Conservation (phyloP, 2,888 invertebrate species). For the Noctua janthina region DNA sequence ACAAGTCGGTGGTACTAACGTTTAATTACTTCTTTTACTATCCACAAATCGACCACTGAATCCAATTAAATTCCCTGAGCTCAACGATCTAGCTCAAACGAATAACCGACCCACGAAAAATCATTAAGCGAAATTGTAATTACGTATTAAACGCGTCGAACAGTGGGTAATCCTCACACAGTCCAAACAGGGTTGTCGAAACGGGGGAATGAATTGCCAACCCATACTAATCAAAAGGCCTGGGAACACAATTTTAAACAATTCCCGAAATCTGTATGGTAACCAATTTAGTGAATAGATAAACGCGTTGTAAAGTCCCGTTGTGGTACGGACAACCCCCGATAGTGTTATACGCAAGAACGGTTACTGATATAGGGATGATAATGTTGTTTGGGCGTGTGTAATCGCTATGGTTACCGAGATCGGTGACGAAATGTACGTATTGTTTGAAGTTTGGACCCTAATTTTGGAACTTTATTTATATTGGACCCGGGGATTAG, state of each 20-base stretch:
- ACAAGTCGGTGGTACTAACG: conserved; percentile 2
- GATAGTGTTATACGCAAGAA: conserved; percentile 76
- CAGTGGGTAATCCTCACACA: conserved; percentile 71
- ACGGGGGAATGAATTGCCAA: conserved; percentile 81
- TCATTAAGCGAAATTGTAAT: conserved; percentile 68
- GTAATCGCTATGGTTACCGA: conserved; percentile 82
- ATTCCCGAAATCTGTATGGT: conserved; percentile 83
- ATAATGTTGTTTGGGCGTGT: conserved; percentile 85
- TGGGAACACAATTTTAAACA: conserved; percentile 86
- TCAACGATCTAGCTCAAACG: conserved; percentile 44
- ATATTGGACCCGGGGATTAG: conserved; percentile 35
- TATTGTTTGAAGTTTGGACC: conserved; percentile 63
- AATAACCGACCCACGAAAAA: conserved; percentile 62
- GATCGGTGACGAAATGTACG: conserved; percentile 55
- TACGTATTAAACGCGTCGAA: conserved; percentile 66
- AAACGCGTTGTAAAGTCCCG: conserved; percentile 82
- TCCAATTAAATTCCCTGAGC: conserved; percentile 48
- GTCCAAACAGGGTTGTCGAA: conserved; percentile 65
- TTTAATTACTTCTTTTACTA: conserved; percentile 40
- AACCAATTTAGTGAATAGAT: conserved; percentile 83
- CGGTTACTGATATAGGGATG: conserved; percentile 81
- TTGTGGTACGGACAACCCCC: conserved; percentile 68
- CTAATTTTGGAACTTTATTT: conserved; percentile 59
- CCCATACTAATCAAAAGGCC: conserved; percentile 72
- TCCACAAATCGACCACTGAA: conserved; percentile 35